Conservation (phyloP, 2,113 vertebrate species). For the Saimiri boliviensis region DNA sequence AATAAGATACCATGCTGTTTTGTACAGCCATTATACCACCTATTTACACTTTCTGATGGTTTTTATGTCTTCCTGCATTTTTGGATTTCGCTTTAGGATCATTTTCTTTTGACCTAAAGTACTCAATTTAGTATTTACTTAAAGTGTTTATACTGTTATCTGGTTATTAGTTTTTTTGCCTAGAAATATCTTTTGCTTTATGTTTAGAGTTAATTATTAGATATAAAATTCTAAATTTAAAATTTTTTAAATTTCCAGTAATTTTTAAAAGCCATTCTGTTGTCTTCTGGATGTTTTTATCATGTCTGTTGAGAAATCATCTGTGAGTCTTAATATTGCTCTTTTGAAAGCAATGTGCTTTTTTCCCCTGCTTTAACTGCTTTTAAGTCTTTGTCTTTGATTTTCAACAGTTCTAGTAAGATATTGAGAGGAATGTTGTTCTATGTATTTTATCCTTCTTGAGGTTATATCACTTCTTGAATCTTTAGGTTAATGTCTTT, state of each 20-base stretch:
- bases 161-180: not conserved
- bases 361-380: not conserved
- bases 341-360: not conserved
- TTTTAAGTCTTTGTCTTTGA: not conserved
- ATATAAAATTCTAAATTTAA: not conserved
- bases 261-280: not conserved
- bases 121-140: not conserved
- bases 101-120: not conserved
- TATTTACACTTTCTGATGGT: not conserved
- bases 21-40: not conserved
- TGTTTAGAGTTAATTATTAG: not conserved
- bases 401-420: not conserved
- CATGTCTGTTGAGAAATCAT: not conserved
- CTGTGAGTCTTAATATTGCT: not conserved
- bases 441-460: not conserved
- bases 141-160: not conserved
- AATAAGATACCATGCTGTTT: not conserved
- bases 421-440: not conserved
- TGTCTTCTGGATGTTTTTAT: not conserved
- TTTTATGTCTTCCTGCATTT: not conserved
- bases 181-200: not conserved
- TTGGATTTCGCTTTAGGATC: not conserved
- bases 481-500: not conserved
- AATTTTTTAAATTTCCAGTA: not conserved
- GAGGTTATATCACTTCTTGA: not conserved